Base-by-base conservation (phyloP, 1,140 invertebrate species). In the Drosophila rufa region DNA sequence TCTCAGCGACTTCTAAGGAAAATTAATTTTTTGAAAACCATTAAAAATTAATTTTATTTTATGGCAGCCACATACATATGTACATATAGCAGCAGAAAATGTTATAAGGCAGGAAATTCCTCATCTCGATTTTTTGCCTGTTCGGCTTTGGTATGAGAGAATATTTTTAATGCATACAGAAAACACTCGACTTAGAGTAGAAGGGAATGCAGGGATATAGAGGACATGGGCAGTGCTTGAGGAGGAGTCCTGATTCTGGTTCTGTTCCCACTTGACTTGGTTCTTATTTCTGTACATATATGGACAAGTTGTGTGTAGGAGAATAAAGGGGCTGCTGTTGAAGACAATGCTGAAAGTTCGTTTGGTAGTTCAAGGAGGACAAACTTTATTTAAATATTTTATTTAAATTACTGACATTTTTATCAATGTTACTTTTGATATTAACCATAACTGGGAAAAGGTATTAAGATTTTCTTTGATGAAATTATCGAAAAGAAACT, bases 1-100 rank as follows among this genome's bases (percentile, higher is more conserved):
- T 19, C 62, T 43, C 36, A 8, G 48, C 74, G 61, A 77, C 42
- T 84, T 74, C 74, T 89, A 89, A 84, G 61, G 84, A 89, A 89
- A 89, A 89, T 89, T 89, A 89, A 89, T 89, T 74, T 90, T 89
- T 89, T 68, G 46, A 81, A 90, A 89, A 90, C 80, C 85, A 90
- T 89, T 83, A 90, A 90, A 89, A 90, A 89, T 89, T 89, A 79
- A 89, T 89, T 89, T 81, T 89, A 75, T 89, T 90, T 90, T 81
- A 81, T 80, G 74, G 78, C 70, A 71, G 43, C 59, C 40, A 47
- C 30, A 57, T 56, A 58, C 46, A 58, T 14, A 50, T 2, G 43
- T 45, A 53, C 45, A 51, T 19, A 36, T 12, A 36, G 81, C 55
- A 76, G 60, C 51, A 68, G 65, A 25, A 59, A 77, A 89, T 77